Conservation (phyloP, 2,888 invertebrate species). For the Tuberolachnus salignus region DNA sequence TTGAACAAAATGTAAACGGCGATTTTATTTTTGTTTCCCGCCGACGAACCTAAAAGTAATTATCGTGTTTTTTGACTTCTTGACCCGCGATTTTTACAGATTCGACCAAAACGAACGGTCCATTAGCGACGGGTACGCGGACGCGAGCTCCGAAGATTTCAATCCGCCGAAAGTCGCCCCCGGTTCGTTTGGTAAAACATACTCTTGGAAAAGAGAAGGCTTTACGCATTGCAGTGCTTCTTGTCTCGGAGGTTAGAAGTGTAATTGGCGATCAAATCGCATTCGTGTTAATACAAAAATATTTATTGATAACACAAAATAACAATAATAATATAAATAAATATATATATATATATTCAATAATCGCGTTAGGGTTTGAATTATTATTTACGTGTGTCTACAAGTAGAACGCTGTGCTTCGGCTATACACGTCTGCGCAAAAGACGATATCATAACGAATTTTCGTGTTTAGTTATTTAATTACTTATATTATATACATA, state of each 20-base stretch:
- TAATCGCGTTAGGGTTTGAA: background rate
- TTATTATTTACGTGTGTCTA: conserved; percentile 3
- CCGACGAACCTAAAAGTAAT: background rate
- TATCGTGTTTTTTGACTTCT: too few species aligned
- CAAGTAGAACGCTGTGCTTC: conserved; percentile 36
- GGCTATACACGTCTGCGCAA: conserved; percentile 8
- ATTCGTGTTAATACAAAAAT: background rate
- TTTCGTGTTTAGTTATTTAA: background rate
- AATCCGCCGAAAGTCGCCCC: conserved; percentile 68
- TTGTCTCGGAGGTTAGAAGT: conserved; percentile 78
- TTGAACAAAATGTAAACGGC: conserved; percentile 62
- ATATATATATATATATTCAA: too few species aligned
- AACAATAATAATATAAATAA: background rate
- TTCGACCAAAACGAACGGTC: conserved; percentile 53
- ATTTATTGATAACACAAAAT: background rate
- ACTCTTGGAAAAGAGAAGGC: conserved; percentile 87
- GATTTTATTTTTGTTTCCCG: too few species aligned
- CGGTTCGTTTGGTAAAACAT: conserved; percentile 75
- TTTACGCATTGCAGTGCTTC: conserved; percentile 93
- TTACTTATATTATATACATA: background rate
- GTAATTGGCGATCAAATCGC: background rate
- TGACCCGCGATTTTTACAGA: too few species aligned
- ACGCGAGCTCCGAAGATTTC: conserved; percentile 61
- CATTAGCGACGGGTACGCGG: conserved; percentile 63
- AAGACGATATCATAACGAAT: background rate